Evolutionary conservation across 2,888 invertebrate genomes (phyloP).

Genomic region (Bibio marci): DNA sequence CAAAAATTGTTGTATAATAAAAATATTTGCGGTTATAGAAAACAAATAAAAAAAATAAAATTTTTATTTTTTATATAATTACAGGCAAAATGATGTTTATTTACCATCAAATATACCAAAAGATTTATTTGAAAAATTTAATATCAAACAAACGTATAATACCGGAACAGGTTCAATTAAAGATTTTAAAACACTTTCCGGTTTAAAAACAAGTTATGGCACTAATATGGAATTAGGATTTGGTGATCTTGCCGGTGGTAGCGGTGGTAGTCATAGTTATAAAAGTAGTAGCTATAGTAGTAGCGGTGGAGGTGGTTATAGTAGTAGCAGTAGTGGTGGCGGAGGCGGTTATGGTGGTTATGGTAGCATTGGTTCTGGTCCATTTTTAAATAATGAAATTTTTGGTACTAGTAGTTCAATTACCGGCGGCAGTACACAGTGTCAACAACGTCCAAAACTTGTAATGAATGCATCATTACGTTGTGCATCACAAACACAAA

Average conservation of each 20-base stretch:
- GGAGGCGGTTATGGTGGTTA: not conserved
- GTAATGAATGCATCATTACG: conserved; percentile 22
- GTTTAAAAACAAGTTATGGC: not conserved
- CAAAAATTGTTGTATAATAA: too few species aligned
- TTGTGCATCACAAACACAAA: conserved; percentile 25
- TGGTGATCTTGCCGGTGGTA: not conserved
- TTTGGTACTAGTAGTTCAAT: not conserved
- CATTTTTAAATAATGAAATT: too few species aligned
- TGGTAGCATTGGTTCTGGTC: not conserved
- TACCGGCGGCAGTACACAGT: not conserved
- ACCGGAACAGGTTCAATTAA: not conserved
- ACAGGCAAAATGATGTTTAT: too few species aligned
- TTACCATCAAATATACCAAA: too few species aligned
- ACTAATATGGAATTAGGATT: not conserved
- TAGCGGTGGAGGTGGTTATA: not conserved
- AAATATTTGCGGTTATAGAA: too few species aligned
- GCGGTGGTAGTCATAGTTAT: not conserved
- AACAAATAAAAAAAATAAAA: too few species aligned
- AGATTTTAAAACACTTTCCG: not conserved
- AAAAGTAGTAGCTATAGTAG: not conserved
- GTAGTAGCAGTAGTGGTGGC: not conserved
- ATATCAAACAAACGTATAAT: not conserved
- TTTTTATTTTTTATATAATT: too few species aligned
- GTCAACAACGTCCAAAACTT: conserved; percentile 4
- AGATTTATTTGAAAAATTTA: not conserved